phyloP scores from a whole-genome alignment of 2,888 invertebrate species.

The Lepetodrilus schrolli region DNA sequence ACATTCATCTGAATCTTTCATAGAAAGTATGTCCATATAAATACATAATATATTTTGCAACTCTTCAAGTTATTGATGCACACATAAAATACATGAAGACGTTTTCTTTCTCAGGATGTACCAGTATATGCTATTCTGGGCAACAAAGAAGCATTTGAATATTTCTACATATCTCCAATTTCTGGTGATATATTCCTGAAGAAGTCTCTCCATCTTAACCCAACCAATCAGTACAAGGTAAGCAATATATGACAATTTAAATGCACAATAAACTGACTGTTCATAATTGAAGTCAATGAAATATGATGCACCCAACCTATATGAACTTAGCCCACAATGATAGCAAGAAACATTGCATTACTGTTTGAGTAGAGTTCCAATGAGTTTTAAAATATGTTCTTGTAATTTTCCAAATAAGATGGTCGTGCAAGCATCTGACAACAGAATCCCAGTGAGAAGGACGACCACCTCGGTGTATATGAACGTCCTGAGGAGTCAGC shows the following conservation, averaged over 20 bases:
- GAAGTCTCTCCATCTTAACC: conserved; percentile 48
- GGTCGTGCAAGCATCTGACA: conserved; percentile 57
- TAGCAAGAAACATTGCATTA: too few species aligned
- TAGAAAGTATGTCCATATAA: neutral
- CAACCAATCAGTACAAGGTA: conserved; percentile 32
- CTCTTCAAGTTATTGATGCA: neutral
- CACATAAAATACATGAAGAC: neutral
- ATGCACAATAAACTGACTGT: too few species aligned
- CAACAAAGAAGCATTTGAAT: conserved; percentile 70
- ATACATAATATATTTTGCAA: neutral
- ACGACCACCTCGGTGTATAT: conserved; percentile 57
- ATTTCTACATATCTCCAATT: conserved; percentile 88
- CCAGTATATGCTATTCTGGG: conserved; percentile 48
- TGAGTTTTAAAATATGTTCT: too few species aligned
- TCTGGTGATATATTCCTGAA: conserved; percentile 85
- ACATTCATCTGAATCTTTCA: neutral
- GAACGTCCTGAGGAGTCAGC: conserved; percentile 57
- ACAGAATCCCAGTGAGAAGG: conserved; percentile 46
- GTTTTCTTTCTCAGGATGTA: conserved; percentile 45
- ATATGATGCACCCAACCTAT: too few species aligned
- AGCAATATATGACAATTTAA: neutral
- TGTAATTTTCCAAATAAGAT: conserved; percentile 41
- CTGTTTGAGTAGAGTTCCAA: too few species aligned
- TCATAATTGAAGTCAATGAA: too few species aligned
- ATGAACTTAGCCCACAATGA: too few species aligned